Evolutionary conservation across 2,113 vertebrate genomes (phyloP).

Genomic region (Pelodiscus sinensis): DNA sequence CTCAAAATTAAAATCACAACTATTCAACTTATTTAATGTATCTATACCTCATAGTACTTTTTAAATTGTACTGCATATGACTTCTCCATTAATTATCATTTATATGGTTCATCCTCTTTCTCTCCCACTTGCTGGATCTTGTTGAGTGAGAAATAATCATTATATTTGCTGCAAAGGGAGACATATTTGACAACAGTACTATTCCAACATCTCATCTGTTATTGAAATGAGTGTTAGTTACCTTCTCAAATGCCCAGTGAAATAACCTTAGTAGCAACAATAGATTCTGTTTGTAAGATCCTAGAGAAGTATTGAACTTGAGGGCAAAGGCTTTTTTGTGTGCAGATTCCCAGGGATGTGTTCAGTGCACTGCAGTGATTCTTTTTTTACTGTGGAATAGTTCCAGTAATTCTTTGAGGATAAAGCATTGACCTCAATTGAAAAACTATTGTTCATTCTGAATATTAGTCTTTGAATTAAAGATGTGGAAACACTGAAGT

Average conservation of each 20-base stretch:
- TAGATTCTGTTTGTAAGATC: neutral
- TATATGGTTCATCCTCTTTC: neutral
- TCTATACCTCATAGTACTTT: neutral
- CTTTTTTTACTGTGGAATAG: neutral
- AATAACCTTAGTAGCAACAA: neutral
- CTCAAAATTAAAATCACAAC: neutral
- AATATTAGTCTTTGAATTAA: neutral
- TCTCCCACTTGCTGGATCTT: neutral
- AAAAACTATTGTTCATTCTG: neutral
- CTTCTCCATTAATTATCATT: neutral
- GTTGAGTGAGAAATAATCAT: neutral
- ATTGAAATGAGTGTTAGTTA: neutral
- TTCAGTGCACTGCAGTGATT: neutral
- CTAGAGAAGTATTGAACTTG: neutral
- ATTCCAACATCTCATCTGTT: neutral
- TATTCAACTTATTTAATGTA: neutral
- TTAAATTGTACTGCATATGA: accelerated
- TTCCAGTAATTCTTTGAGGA: neutral
- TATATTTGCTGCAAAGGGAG: neutral
- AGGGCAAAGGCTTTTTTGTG: accelerated
- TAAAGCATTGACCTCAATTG: neutral
- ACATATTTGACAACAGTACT: neutral
- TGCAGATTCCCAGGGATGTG: neutral
- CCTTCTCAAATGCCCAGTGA: neutral
- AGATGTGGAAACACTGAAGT: neutral